Conservation (phyloP, 2,888 invertebrate genomes). For the Tethea ocularis region DNA sequence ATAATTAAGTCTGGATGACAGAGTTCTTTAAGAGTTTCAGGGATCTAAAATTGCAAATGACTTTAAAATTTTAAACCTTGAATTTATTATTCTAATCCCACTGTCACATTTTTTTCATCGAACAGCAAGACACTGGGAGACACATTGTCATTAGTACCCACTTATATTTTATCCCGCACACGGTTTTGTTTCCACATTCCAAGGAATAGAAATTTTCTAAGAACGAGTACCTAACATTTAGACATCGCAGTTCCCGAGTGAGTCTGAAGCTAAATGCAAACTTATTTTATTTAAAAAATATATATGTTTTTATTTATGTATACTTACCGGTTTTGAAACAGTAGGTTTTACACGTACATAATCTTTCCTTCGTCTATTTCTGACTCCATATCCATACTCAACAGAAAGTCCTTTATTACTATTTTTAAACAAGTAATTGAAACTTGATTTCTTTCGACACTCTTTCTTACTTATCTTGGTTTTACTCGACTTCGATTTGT, state of each 20-base stretch:
- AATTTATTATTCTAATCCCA: neutral
- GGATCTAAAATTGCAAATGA: slow-evolving; percentile 52
- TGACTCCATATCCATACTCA: slow-evolving; percentile 31
- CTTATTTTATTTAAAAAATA: no score
- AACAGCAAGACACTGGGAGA: no score
- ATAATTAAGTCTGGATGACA: slow-evolving; percentile 34
- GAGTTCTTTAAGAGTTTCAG: slow-evolving; percentile 56
- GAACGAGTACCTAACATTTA: no score
- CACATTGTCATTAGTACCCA: no score
- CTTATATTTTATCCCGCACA: no score
- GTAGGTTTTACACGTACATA: slow-evolving; percentile 32
- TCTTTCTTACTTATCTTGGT: slow-evolving; percentile 41
- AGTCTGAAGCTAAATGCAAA: no score
- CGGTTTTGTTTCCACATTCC: no score
- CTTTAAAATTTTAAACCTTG: neutral
- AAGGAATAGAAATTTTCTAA: no score
- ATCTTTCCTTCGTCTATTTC: slow-evolving; percentile 32
- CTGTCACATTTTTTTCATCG: no score
- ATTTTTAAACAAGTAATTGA: slow-evolving; percentile 35
- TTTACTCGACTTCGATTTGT: slow-evolving; percentile 36
- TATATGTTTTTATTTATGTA: neutral
- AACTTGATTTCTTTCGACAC: slow-evolving; percentile 36
- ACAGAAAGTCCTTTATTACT: slow-evolving; percentile 34
- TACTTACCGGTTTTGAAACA: slow-evolving; percentile 56
- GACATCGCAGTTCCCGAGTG: no score